Conservation (phyloP, 1,140 invertebrate species). For the Reticulitermes speratus region DNA sequence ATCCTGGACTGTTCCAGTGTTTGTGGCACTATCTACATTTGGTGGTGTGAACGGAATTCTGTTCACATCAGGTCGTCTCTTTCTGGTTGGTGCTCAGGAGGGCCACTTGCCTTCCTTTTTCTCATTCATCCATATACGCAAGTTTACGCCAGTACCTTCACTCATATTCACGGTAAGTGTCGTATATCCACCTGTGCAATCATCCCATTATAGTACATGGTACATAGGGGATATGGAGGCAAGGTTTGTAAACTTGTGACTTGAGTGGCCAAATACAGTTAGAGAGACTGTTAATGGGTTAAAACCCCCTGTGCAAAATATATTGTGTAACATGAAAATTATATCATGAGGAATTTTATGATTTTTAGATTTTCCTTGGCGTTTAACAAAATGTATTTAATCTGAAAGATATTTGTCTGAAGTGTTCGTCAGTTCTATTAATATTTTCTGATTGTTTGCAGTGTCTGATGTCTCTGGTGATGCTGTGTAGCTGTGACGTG, state of each 20-base stretch:
- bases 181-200: not conserved
- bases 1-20: slow-evolving; percentile 82
- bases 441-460: slow-evolving; percentile 46
- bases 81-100: slow-evolving; percentile 75
- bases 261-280: too few relatives aligned
- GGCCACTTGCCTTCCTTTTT: slow-evolving; percentile 80
- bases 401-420: too few relatives aligned
- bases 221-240: too few relatives aligned
- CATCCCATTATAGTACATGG: too few relatives aligned
- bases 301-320: too few relatives aligned
- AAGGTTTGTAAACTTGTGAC: too few relatives aligned
- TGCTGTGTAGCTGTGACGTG: slow-evolving; percentile 70
- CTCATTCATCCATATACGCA: slow-evolving; percentile 71
- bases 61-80: slow-evolving; percentile 81
- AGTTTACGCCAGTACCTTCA: slow-evolving; percentile 78
- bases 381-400: too few relatives aligned
- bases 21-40: slow-evolving; percentile 80
- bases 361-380: too few relatives aligned
- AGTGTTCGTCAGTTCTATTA: too few relatives aligned
- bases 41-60: slow-evolving; percentile 91
- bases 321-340: too few relatives aligned
- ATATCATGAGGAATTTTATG: too few relatives aligned
- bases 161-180: slow-evolving; percentile 69
- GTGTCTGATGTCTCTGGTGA: slow-evolving; percentile 69
- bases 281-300: too few relatives aligned